phyloP scores from a whole-genome alignment of 2,113 vertebrate genomes.

The Tupaia tana region DNA sequence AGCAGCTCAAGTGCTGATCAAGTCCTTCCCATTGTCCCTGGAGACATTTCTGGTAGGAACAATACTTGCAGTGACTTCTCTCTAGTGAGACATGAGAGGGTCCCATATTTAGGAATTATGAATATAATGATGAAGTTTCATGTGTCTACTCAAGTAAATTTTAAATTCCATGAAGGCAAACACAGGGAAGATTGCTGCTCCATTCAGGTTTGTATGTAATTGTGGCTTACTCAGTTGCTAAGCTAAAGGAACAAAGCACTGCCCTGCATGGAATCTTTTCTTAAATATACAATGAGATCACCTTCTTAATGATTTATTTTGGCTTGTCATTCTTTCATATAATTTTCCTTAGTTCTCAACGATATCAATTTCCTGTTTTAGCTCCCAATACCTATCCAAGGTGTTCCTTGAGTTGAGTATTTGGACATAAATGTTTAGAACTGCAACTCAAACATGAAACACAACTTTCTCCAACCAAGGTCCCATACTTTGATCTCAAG shows the following conservation, averaged over 20 bases:
- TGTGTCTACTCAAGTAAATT: not conserved
- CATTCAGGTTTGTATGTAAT: not conserved
- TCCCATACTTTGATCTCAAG: not conserved
- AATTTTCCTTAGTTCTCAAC: not conserved
- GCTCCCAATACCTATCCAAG: not conserved
- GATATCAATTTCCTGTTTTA: not conserved
- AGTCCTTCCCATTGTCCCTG: not conserved
- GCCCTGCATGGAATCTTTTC: not conserved
- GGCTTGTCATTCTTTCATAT: not conserved
- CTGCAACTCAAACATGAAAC: not conserved
- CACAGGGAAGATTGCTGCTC: not conserved
- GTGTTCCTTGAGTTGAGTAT: not conserved
- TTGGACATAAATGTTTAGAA: not conserved
- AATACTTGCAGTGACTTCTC: not conserved
- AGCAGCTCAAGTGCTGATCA: accelerated
- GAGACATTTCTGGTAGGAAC: not conserved
- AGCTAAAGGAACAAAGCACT: not conserved
- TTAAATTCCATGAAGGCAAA: not conserved
- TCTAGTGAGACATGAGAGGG: not conserved
- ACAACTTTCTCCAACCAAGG: not conserved
- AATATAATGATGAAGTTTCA: not conserved
- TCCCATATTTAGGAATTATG: accelerated
- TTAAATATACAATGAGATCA: not conserved
- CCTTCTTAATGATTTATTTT: not conserved
- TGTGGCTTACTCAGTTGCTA: not conserved